These are phyloP conservation scores for Chroicocephalus ridibundus DNA, from an alignment of 2,113 vertebrate genomes.

Conservation along the genomic window DNA sequence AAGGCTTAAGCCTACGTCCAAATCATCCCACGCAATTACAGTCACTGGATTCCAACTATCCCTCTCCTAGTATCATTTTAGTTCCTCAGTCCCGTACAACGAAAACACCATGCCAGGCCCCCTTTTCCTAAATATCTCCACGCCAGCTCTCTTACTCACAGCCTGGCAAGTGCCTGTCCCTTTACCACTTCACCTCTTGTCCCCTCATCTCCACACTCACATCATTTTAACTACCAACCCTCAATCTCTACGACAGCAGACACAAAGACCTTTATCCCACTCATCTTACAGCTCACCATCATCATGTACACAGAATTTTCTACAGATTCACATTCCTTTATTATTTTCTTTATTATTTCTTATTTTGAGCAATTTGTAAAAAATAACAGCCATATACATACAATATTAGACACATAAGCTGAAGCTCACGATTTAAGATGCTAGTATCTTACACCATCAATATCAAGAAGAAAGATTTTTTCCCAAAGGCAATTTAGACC, in stretches of 20 bases:
- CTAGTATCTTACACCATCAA: neutral
- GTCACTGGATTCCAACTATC: neutral
- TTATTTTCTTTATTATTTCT: neutral
- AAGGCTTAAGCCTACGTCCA: neutral
- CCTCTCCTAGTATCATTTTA: neutral
- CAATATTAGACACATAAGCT: neutral
- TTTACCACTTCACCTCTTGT: neutral
- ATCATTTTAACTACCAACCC: neutral
- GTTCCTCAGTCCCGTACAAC: neutral
- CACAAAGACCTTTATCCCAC: neutral
- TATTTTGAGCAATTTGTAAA: neutral
- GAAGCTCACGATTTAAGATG: neutral
- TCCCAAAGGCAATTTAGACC: neutral
- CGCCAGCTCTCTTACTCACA: neutral
- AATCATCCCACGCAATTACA: neutral
- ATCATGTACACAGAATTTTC: accelerated
- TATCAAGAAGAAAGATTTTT: neutral
- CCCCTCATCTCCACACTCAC: neutral
- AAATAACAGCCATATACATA: neutral
- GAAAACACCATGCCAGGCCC: neutral
- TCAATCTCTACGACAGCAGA: accelerated
- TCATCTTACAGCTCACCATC: neutral
- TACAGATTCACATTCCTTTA: neutral
- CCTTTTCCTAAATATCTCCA: neutral
- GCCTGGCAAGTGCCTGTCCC: neutral